Percentiles rank a stretch among this genome's conserved stretches.
Conservation (phyloP, 2,888 invertebrate species). For the Zelleria hepariella region DNA sequence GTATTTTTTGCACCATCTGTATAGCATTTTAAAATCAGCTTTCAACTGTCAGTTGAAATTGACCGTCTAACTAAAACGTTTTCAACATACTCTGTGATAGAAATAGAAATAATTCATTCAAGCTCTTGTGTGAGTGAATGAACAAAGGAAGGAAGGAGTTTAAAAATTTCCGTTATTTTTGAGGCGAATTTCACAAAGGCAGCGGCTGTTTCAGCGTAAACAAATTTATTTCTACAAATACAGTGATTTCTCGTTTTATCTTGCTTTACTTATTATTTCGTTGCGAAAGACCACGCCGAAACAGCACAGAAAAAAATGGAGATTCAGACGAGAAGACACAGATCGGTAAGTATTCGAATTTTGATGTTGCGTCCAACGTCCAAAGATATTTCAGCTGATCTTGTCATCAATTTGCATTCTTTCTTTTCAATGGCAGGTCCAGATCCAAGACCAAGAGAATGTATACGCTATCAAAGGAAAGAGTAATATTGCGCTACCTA, state of each 20-base stretch:
- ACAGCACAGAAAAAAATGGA: constrained; percentile 9
- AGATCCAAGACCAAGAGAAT: constrained; percentile 58
- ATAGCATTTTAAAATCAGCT: too few species aligned
- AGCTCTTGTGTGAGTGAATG: constrained; percentile 4
- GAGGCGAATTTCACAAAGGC: constrained; percentile 7
- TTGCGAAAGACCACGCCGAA: neutral
- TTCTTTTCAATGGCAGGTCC: constrained; percentile 25
- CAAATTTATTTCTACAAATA: neutral
- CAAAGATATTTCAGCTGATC: constrained; percentile 5
- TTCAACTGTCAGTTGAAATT: too few species aligned
- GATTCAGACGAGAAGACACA: constrained; percentile 38
- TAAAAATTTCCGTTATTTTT: constrained; percentile 20
- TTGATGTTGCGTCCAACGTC: constrained; percentile 13
- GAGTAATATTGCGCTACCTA: constrained; percentile 28
- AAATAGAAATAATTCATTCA: neutral
- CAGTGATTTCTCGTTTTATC: neutral
- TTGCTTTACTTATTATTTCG: neutral
- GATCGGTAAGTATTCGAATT: constrained; percentile 27
- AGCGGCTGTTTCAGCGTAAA: neutral
- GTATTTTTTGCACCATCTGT: too few species aligned
- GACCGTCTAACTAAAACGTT: neutral
- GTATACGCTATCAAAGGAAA: constrained; percentile 41
- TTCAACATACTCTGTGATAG: neutral
- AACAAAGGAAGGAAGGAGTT: constrained; percentile 9
- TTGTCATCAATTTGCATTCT: too few species aligned